Conservation (phyloP, 2,888 invertebrate genomes). For the Coremacera marginata region DNA sequence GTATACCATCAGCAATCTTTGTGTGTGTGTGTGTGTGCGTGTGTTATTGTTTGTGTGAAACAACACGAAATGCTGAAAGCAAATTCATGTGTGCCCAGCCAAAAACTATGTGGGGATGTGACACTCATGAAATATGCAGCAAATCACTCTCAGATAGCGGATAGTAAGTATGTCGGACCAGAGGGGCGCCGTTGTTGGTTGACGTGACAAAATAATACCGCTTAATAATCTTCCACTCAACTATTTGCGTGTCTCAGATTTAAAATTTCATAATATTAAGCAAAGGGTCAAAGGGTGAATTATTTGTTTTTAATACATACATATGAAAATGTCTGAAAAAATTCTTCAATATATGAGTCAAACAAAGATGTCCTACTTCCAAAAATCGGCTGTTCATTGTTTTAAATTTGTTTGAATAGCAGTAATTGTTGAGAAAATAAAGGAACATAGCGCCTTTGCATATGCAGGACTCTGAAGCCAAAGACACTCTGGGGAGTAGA, state of each 20-base stretch:
- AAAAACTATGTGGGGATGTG: slow-evolving; percentile 41
- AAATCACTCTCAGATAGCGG: slow-evolving; percentile 53
- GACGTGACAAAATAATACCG: neutral
- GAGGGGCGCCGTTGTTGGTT: neutral
- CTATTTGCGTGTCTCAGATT: slow-evolving; percentile 19
- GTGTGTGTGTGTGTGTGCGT: slow-evolving; percentile 27
- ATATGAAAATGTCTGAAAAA: neutral
- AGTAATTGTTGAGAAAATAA: slow-evolving; percentile 20
- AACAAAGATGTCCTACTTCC: neutral
- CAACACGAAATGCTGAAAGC: slow-evolving; percentile 30
- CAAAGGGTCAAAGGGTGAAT: neutral
- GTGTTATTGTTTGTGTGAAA: neutral
- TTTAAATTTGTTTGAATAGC: neutral
- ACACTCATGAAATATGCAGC: slow-evolving; percentile 61
- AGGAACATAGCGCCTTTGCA: neutral
- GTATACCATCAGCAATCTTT: neutral
- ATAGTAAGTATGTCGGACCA: neutral
- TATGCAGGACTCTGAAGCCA: neutral
- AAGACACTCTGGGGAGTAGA: slow-evolving; percentile 17
- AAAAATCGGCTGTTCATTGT: neutral
- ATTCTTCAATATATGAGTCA: neutral
- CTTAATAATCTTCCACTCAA: slow-evolving; percentile 2
- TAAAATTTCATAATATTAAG: neutral
- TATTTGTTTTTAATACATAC: neutral
- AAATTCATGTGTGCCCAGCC: slow-evolving; percentile 32